A percentile compares a stretch with the other conserved stretches of the same genome.
These are phyloP conservation scores for Clanis bilineata DNA, from an alignment of 2,888 invertebrate genomes.

Conservation along the genomic window DNA sequence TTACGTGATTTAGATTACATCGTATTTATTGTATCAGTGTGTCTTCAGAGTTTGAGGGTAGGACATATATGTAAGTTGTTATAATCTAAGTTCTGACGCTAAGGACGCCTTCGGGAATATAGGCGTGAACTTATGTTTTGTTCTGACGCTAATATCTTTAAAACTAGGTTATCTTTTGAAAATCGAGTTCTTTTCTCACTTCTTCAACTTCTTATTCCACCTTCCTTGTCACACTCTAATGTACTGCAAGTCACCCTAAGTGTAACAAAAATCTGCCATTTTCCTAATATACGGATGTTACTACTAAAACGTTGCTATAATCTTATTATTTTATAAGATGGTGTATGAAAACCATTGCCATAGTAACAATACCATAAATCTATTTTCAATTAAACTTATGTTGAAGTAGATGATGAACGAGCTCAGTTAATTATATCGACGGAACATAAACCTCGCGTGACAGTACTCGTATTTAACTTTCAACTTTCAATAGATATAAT, in stretches of 20 bases:
- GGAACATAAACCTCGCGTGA: slow-evolving; percentile 15
- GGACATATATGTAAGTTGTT: not conserved
- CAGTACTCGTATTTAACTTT: slow-evolving; percentile 43
- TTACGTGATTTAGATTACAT: slow-evolving; percentile 25
- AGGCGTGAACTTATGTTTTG: too few relatives aligned
- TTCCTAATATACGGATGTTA: too few relatives aligned
- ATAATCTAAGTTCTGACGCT: not conserved
- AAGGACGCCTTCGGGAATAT: too few relatives aligned
- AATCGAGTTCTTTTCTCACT: too few relatives aligned
- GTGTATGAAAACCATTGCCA: not conserved
- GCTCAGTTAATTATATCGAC: slow-evolving; percentile 2
- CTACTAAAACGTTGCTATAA: too few relatives aligned
- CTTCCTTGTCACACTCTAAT: too few relatives aligned
- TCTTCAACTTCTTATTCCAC: too few relatives aligned
- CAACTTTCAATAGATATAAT: slow-evolving; percentile 66
- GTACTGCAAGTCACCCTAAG: too few relatives aligned
- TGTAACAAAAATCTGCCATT: too few relatives aligned
- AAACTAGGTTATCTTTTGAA: too few relatives aligned
- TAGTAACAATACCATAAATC: not conserved
- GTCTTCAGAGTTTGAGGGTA: not conserved
- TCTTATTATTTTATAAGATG: too few relatives aligned
- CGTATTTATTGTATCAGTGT: not conserved
- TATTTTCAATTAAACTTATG: not conserved
- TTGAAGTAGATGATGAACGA: not conserved
- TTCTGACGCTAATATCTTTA: too few relatives aligned